phyloP scores from a whole-genome alignment of 2,888 invertebrate genomes.

The Coenonympha glycerion region DNA sequence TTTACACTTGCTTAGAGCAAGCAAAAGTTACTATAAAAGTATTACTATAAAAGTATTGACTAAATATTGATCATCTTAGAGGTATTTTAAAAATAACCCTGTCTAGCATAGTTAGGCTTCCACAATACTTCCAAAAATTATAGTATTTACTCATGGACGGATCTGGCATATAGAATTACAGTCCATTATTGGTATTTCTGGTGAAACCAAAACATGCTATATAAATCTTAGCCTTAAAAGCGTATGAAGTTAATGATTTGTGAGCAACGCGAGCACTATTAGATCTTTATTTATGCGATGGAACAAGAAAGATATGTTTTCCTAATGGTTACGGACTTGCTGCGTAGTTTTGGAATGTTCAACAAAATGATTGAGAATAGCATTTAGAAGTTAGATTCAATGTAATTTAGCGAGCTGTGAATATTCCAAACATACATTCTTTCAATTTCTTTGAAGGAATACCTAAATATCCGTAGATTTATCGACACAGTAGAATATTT shows the following conservation, averaged over 20 bases:
- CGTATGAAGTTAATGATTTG: background rate
- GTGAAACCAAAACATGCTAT: no score
- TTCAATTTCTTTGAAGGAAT: background rate
- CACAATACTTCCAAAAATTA: no score
- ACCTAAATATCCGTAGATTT: background rate
- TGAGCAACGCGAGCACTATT: background rate
- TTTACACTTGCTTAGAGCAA: no score
- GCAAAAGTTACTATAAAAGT: no score
- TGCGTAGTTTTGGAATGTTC: conserved; percentile 29
- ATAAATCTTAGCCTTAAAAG: background rate
- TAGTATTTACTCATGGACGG: no score
- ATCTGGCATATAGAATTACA: no score
- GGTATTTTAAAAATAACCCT: no score
- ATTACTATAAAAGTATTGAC: no score
- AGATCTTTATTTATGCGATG: background rate
- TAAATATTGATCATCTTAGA: no score
- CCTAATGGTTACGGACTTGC: conserved; percentile 30
- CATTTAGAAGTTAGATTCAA: background rate
- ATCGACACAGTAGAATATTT: background rate
- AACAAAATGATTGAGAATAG: background rate
- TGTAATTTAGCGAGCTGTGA: background rate
- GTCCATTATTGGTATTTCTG: no score
- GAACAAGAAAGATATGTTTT: conserved; percentile 1
- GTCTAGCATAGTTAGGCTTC: no score
- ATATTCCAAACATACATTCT: background rate